A percentile compares a stretch with the other conserved stretches of the same genome.
Conservation (phyloP, 2,797 vertebrate species). For the Scolopax bukidnonensis region DNA sequence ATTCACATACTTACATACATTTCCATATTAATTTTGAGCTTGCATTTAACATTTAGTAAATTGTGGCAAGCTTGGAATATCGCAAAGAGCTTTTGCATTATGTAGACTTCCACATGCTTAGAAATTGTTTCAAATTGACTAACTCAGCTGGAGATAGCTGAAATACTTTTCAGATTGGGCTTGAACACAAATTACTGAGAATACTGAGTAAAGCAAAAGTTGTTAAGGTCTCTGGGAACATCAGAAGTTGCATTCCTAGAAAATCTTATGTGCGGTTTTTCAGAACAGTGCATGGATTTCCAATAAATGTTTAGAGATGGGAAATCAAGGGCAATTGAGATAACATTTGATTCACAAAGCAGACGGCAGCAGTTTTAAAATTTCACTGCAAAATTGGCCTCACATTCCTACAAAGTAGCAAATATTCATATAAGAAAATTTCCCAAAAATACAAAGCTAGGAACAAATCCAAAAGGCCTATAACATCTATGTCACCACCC, state of each 20-base stretch:
- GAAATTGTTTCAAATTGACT: conserved; percentile 31
- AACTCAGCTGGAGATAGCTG: neutral
- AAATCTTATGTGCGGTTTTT: neutral
- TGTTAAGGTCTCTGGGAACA: neutral
- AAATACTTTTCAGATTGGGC: neutral
- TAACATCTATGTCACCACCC: conserved; percentile 55
- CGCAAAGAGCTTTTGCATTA: neutral
- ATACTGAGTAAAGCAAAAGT: neutral
- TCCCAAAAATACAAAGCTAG: conserved; percentile 26
- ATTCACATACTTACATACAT: neutral
- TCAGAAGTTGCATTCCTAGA: neutral
- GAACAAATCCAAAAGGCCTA: conserved; percentile 60
- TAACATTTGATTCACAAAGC: conserved; percentile 16
- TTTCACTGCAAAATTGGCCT: neutral
- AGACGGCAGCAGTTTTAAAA: neutral
- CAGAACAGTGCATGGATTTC: conserved; percentile 11
- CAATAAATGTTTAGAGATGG: neutral
- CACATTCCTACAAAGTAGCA: neutral
- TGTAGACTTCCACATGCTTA: neutral
- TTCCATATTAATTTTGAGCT: neutral
- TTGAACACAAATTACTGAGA: neutral
- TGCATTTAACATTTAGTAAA: neutral
- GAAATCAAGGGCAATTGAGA: conserved; percentile 5
- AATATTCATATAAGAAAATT: conserved; percentile 7
- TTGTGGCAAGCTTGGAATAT: neutral